Percentiles rank a stretch among this genome's conserved stretches.
Evolutionary conservation across 2,113 vertebrate species (phyloP).

Genomic region (Semnornis frantzii): DNA sequence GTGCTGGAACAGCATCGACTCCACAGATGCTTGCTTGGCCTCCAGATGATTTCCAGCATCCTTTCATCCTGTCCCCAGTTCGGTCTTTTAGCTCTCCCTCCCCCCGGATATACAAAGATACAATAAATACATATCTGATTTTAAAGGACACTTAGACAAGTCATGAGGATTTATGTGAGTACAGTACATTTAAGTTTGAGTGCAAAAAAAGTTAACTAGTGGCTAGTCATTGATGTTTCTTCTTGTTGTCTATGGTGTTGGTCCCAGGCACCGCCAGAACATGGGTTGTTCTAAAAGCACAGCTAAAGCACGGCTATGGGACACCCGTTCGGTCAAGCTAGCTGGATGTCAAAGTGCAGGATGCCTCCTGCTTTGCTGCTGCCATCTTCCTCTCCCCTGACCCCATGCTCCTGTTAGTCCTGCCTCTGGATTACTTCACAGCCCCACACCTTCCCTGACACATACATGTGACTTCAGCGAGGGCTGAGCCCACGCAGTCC

Average conservation of each 20-base stretch:
- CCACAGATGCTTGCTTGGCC: constrained; percentile 19
- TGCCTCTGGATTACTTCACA: not conserved
- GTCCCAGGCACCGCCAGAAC: constrained; percentile 54
- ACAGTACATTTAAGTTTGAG: constrained; percentile 81
- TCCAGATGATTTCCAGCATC: constrained; percentile 43
- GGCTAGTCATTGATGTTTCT: constrained; percentile 49
- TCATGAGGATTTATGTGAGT: constrained; percentile 77
- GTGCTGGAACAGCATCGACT: constrained; percentile 49
- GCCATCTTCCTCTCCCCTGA: not conserved
- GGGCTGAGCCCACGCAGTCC: not conserved
- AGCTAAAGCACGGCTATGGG: not conserved
- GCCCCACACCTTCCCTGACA: not conserved
- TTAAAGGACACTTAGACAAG: constrained; percentile 84
- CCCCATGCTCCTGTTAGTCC: not conserved
- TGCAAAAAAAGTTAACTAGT: constrained; percentile 79
- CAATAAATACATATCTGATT: constrained; percentile 80
- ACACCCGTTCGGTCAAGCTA: not conserved
- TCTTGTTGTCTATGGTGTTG: constrained; percentile 57
- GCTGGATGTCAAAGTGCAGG: not conserved
- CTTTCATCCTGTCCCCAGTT: constrained; percentile 48
- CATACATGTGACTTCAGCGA: not conserved
- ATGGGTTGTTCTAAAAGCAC: not conserved
- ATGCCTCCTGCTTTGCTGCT: not conserved
- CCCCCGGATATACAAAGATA: constrained; percentile 64
- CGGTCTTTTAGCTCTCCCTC: constrained; percentile 34